Evolutionary conservation across 2,888 invertebrate species (phyloP), one percentile per base, ranked within the genome.

Genomic region (Tricholauxania praeusta): DNA sequence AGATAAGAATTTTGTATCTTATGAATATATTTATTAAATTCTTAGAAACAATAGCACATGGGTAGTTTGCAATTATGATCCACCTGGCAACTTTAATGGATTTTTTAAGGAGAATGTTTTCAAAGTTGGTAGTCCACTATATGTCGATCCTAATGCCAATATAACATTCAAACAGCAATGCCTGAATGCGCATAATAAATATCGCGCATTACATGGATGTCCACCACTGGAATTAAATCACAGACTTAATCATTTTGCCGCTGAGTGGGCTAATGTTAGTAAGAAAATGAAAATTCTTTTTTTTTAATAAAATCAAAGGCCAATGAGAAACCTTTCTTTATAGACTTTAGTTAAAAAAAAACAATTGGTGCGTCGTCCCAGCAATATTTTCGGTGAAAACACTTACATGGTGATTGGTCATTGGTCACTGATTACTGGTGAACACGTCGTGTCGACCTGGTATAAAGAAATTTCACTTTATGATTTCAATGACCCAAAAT

Each of bases 41-140:
- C 70, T 15, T 22, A 47, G 92, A 91, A 83, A 90, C 92, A 78
- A 94, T 92, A 84, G 76, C 3, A 82, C 81, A 12, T 87, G 80
- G 80, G 96, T 97, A 0, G 97, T 98, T 1, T 95, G 94, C 51
- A 94, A 96, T 86, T 98, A 98, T 85, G 91, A 91, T 80, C 98
- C 98, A 0, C 93, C 97, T 0, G 98, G 97, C 3, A 98, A 98
- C 86, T 92, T 93, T 78, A 89, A 92, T 59, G 94, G 93, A 1
- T 91, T 92, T 80, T 96, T 93, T 82, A 88, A 90, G 17, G 90
- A 90, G 32, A 94, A 95, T 85, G 95, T 95, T 12, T 91, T 39
- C 39, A 1, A 7, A 39, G 2, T 10, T 39, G 39, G 39, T 39
- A 39, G 10, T 10, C 39, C 39, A 7, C 1, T 39, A 7, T 7